These are phyloP conservation scores for Cyprinodon tularosa DNA, from an alignment of 2,113 vertebrate species.

Conservation along the genomic window DNA sequence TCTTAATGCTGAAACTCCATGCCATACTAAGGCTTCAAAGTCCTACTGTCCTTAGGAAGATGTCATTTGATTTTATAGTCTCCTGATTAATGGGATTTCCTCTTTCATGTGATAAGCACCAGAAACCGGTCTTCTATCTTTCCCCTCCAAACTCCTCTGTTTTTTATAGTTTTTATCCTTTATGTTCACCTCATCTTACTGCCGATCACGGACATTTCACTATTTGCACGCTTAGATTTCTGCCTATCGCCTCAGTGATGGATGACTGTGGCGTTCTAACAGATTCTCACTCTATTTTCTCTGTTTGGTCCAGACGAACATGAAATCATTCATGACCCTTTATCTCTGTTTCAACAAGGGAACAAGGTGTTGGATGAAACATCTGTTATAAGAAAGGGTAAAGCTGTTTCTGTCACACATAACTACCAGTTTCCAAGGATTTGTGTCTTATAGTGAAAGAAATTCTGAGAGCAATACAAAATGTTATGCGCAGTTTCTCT, in stretches of 20 bases:
- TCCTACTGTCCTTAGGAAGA: constrained; percentile 31
- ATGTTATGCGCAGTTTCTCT: no score
- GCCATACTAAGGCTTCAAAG: constrained; percentile 25
- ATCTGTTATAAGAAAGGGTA: constrained; percentile 8
- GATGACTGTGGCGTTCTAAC: constrained; percentile 20
- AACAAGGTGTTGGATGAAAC: constrained; percentile 54
- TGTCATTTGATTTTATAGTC: constrained; percentile 58
- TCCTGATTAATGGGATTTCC: constrained; percentile 67
- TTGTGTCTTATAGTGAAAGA: no score
- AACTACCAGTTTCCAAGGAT: no score
- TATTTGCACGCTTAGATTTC: constrained; percentile 45
- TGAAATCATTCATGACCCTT: constrained; percentile 21
- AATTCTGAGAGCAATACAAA: no score
- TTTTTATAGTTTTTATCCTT: constrained; percentile 19
- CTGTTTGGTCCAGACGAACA: constrained; percentile 1
- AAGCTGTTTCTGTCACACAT: background rate
- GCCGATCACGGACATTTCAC: constrained; percentile 34
- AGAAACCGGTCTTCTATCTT: constrained; percentile 35
- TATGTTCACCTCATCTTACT: constrained; percentile 8
- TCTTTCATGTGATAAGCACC: constrained; percentile 49
- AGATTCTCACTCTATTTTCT: constrained; percentile 1
- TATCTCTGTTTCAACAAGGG: constrained; percentile 43
- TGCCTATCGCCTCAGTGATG: constrained; percentile 19
- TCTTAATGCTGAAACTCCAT: constrained; percentile 19
- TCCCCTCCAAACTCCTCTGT: constrained; percentile 49